These are phyloP conservation scores for Lota lota DNA, from an alignment of 2,113 vertebrate genomes.

Conservation along the genomic window DNA sequence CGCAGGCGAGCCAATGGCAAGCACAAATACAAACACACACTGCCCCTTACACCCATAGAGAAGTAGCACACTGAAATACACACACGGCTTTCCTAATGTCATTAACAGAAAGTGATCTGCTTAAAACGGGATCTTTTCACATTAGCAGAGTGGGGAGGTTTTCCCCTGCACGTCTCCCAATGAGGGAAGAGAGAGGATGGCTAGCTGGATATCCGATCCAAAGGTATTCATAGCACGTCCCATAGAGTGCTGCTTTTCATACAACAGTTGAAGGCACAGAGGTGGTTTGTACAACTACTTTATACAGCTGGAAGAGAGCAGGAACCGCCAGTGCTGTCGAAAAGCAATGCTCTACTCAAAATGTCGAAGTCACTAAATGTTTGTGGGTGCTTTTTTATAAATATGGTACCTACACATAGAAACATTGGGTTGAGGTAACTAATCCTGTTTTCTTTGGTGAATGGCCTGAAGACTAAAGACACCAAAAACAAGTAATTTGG, in stretches of 20 bases:
- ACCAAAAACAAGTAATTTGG: too few species aligned
- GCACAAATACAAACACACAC: constrained; percentile 41
- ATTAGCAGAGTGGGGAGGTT: constrained; percentile 45
- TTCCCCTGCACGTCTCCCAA: constrained; percentile 39
- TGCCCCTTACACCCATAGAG: constrained; percentile 1
- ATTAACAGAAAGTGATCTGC: constrained; percentile 41
- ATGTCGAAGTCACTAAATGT: too few species aligned
- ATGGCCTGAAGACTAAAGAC: too few species aligned
- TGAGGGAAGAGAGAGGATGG: constrained; percentile 9
- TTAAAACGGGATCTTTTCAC: constrained; percentile 53
- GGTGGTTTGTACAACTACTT: not conserved
- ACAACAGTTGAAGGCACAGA: constrained; percentile 3
- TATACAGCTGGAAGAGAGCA: not conserved
- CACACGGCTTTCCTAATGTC: constrained; percentile 36
- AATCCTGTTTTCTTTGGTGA: too few species aligned
- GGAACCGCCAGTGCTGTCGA: too few species aligned
- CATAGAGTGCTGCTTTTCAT: constrained; percentile 13
- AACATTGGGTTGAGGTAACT: too few species aligned
- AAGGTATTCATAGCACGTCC: constrained; percentile 19
- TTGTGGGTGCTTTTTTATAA: too few species aligned
- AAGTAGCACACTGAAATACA: not conserved
- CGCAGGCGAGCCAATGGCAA: not conserved
- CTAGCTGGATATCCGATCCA: constrained; percentile 16
- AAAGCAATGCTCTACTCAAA: too few species aligned
- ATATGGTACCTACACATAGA: too few species aligned